Evolutionary conservation across 2,888 invertebrate genomes (phyloP).

Genomic region (Erebia ligea): DNA sequence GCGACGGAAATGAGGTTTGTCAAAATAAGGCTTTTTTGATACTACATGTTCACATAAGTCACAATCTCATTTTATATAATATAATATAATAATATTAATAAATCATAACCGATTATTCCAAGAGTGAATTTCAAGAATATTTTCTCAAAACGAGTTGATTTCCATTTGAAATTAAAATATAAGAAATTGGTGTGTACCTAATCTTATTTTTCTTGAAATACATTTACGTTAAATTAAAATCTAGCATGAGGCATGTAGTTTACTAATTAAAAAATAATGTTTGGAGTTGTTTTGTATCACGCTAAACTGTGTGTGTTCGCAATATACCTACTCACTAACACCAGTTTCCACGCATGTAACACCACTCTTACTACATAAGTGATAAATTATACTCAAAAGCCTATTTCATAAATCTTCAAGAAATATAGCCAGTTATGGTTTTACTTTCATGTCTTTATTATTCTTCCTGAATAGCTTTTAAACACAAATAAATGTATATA

Average conservation of each 20-base stretch:
- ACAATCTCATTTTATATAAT: slow-evolving; percentile 33
- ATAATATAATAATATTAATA: slow-evolving; percentile 26
- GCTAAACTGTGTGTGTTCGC: slow-evolving; percentile 29
- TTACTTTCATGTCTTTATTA: neutral
- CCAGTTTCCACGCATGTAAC: slow-evolving; percentile 18
- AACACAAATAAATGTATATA: neutral
- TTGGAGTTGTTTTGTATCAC: slow-evolving; percentile 29
- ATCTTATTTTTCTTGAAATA: slow-evolving; percentile 54
- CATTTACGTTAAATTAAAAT: slow-evolving; percentile 45
- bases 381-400: neutral
- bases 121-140: slow-evolving; percentile 58
- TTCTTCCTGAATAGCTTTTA: neutral
- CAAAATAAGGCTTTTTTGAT: slow-evolving; percentile 55
- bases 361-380: neutral
- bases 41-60: slow-evolving; percentile 40
- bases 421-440: neutral
- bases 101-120: slow-evolving; percentile 4
- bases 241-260: slow-evolving; percentile 60
- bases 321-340: slow-evolving; percentile 21
- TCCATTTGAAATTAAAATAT: neutral
- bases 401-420: neutral
- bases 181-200: neutral
- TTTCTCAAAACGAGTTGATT: neutral
- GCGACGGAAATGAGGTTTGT: slow-evolving; percentile 81
- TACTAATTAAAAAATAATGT: slow-evolving; percentile 46